Conservation (phyloP, 2,797 vertebrate species). For the Molossus alvarezi region DNA sequence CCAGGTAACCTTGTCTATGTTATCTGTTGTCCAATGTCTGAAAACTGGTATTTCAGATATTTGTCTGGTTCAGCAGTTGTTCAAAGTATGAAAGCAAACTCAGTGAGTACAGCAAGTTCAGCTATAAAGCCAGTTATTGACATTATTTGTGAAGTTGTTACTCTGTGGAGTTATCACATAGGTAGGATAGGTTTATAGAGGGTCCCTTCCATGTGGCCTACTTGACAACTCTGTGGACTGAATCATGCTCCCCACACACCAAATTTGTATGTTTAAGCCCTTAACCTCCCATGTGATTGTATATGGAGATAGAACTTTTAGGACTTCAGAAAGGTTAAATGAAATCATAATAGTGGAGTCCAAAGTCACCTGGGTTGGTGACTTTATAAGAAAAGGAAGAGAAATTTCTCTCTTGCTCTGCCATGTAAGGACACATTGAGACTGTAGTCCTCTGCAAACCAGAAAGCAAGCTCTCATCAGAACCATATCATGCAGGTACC, state of each 20-base stretch:
- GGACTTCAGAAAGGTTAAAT: not conserved
- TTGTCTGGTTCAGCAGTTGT: not conserved
- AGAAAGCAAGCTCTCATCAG: not conserved
- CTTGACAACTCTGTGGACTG: not conserved
- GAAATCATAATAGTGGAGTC: not conserved
- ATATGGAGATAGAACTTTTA: not conserved
- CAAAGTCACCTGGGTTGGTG: not conserved
- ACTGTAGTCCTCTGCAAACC: not conserved
- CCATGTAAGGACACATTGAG: not conserved
- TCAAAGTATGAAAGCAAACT: not conserved
- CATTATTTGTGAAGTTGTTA: not conserved
- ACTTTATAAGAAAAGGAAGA: not conserved
- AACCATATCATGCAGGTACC: not conserved
- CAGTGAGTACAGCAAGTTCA: not conserved
- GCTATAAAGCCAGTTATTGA: not conserved
- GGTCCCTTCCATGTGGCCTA: not conserved
- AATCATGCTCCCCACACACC: not conserved
- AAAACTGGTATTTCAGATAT: not conserved
- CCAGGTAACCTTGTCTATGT: not conserved
- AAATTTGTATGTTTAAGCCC: not conserved
- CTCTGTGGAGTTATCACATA: not conserved
- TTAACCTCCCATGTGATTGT: not conserved
- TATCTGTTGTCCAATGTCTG: rapidly evolving
- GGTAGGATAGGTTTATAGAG: not conserved
- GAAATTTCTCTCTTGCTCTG: not conserved